Base-by-base conservation (phyloP, 1,140 invertebrate genomes). In the Harlomillsia oculata region DNA sequence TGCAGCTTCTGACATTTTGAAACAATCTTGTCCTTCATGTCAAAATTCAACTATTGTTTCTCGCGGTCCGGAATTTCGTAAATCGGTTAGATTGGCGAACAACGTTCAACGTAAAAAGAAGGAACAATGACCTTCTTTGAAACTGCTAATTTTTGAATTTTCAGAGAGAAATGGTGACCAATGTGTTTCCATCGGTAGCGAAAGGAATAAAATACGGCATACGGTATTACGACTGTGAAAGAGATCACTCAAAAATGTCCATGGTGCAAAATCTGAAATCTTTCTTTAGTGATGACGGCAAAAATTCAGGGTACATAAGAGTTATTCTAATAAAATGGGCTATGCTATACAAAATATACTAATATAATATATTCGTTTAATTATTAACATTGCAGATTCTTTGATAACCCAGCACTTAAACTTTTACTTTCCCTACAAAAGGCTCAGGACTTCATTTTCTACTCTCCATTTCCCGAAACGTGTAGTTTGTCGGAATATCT, bases 141-240 rank as follows among this genome's bases (percentile, higher is more conserved):
- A n/a, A n/a, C n/a, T n/a, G n/a, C n/a, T 20, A 5, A 51, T 5
- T 43, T 30, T 1, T 29, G 5, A 23, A 3, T 32, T 37, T 6
- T 41, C 5, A 26, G 1, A 25, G 26, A 9, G 13, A 11, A 5
- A 26, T 6, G 3, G n/a, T 44, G 21, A 23, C 16, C n/a, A n/a
- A n/a, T n/a, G n/a, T n/a, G 23, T 11, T 48, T 0, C 46, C 16
- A 11, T 3, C 3, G n/a, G 5, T 34, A 3, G 8, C 59, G 2
- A 36, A 11, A 39, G 63, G 59, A n/a, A 13, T 62, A 0, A 54
- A 39, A 23, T n/a, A 9, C 2, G 29, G 39, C 2, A 11, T 57
- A 1, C 44, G 57, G 25, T 62, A 62, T 41, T 59, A 60, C 41
- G 60, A 62, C 28, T 65, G 63, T 40, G 63, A 65, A 44, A 26